Base-by-base conservation (phyloP, 2,113 vertebrate genomes). In the Onychorhynchus coronatus region DNA sequence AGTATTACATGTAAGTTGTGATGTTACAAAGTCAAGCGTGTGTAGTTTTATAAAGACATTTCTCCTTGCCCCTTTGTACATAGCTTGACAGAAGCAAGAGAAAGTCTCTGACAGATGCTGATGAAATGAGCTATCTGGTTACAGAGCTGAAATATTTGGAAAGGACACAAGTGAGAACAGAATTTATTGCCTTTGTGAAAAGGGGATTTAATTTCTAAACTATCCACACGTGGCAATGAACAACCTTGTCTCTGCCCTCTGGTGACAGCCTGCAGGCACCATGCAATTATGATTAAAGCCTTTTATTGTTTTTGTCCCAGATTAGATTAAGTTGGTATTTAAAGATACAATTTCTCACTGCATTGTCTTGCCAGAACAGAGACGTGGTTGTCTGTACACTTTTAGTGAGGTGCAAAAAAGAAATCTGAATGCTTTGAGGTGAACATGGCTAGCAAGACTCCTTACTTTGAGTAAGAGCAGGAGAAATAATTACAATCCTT, bases 291-390 rank as follows among this genome's bases (percentile, higher is more conserved):
- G 91, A 94, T 92, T 96, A 94, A 91, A 94, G 82, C 71, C 47
- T 96, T 96, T 95, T 94, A 96, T 94, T 96, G 85, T 81, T 90
- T 96, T 88, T 91, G 90, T 96, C 93, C 79, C 92, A 86, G 93
- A 96, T 96, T 96, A 96, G 95, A 97, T 96, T 96, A 96, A 62
- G 61, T 68, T 91, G 88, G 76, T 95, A 96, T 96, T 97, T 96
- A 95, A 96, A 96, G 95, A 92, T 55, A 88, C 84, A 88, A 91
- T 95, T 97, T 94, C 92, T 96, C 89, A 91, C 86, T 91, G 79
- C 11, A 0, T 73, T 88, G 90, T 84, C 93, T 93, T 0, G 0
- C 61, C 75, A 75, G 85, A 82, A 94, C 24, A 81, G 90, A 93
- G 72, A 77, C 15, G 6, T 24, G 55, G 46, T 22, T 79, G 74